Conservation (phyloP, 2,888 invertebrate genomes). For the Drosophila falleni region DNA sequence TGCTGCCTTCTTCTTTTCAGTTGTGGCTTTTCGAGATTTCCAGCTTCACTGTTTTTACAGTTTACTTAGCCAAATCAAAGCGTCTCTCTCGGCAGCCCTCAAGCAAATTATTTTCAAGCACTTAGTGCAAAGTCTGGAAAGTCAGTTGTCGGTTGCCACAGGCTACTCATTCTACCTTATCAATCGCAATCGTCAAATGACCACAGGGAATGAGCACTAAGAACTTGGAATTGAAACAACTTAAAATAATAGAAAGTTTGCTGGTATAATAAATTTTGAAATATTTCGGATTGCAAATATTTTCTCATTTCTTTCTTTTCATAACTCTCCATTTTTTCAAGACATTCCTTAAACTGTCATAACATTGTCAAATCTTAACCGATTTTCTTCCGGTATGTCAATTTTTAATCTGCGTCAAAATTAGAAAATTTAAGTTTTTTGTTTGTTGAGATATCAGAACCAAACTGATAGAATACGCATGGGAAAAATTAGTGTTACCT, state of each 20-base stretch:
- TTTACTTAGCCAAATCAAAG: slow-evolving; percentile 78
- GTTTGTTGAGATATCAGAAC: too few relatives aligned
- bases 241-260: background rate
- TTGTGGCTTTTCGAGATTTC: slow-evolving; percentile 53
- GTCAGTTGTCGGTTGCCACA: background rate
- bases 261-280: background rate
- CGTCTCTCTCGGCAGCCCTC: slow-evolving; percentile 54
- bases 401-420: too few relatives aligned
- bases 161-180: slow-evolving; percentile 2
- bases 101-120: slow-evolving; percentile 72
- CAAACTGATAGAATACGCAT: too few relatives aligned
- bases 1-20: slow-evolving; percentile 16
- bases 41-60: slow-evolving; percentile 48
- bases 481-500: too few relatives aligned
- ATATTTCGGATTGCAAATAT: background rate
- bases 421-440: too few relatives aligned
- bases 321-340: too few relatives aligned
- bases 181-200: slow-evolving; percentile 20
- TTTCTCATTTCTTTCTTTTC: background rate
- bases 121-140: slow-evolving; percentile 40
- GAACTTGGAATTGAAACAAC: background rate
- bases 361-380: too few relatives aligned
- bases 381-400: too few relatives aligned
- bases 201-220: background rate
- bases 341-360: too few relatives aligned